Base-by-base conservation (phyloP, 2,113 vertebrate species). In the Zosterops pallidus region DNA sequence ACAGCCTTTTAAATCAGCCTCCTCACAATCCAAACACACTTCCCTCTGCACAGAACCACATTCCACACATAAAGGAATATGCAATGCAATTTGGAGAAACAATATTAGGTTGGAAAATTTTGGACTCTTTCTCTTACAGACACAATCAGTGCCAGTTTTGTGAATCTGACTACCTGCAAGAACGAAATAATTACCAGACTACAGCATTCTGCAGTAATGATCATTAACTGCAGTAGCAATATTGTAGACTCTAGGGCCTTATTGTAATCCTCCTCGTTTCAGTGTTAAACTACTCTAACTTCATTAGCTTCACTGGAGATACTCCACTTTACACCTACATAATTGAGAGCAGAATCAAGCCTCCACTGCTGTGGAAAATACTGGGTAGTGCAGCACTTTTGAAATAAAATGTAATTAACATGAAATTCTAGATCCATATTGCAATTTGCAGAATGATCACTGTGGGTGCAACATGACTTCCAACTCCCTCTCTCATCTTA, bases 321-420 rank as follows among this genome's bases (percentile, higher is more conserved):
- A 89, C 86, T 93, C 86, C 74, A 74, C 83, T 94, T 96, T 96
- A 96, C 94, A 97, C 94, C 94, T 89, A 72, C 76, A 53, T 89
- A 95, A 95, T 83, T 95, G 94, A 95, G 94, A 95, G 95, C 90
- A 96, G 96, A 93, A 96, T 96, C 94, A 88, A 94, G 65, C 92
- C 80, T 83, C 53, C 72, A 96, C 88, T 91, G 92, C 95, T 96
- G 85, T 89, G 90, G 93, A 95, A 93, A 96, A 94, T 90, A 93
- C 85, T 84, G 88, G 95, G 90, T 86, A 96, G 92, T 78, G 95
- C 80, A 92, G 94, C 90, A 90, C 94, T 94, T 93, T 93, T 95
- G 82, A 96, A 95, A 95, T 93, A 92, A 95, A 96, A 95, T 94
- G 95, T 95, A 97, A 96, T 97, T 95, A 96, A 96, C 92, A 81